These are phyloP conservation scores for Drosophila sulfurigaster DNA, from an alignment of 1,140 invertebrate species.

Conservation along the genomic window DNA sequence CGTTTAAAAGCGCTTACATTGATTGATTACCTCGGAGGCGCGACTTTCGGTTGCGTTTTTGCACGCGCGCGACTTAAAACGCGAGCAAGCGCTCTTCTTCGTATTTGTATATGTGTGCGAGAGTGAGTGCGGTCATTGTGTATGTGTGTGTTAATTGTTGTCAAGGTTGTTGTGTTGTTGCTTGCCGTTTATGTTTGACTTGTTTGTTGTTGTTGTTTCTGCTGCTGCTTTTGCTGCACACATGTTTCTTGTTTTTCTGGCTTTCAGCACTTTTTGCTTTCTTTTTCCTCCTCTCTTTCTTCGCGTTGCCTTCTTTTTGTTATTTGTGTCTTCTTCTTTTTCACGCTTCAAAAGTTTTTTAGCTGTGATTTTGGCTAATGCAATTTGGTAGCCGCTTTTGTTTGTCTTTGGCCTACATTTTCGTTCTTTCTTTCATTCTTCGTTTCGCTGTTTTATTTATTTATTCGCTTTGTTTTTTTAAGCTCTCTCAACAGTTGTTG, in stretches of 20 bases:
- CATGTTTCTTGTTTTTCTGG: slow-evolving; percentile 61
- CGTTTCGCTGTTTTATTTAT: slow-evolving; percentile 29
- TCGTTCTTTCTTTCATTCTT: slow-evolving; percentile 33
- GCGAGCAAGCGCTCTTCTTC: slow-evolving; percentile 22
- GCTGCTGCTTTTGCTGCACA: slow-evolving; percentile 42
- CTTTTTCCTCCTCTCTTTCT: slow-evolving; percentile 36
- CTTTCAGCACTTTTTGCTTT: slow-evolving; percentile 49
- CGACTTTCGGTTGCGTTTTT: slow-evolving; percentile 74
- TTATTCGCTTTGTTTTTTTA: slow-evolving; percentile 6
- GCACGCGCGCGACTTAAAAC: slow-evolving; percentile 60
- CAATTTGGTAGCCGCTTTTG: slow-evolving; percentile 76
- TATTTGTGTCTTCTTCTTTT: slow-evolving; percentile 21
- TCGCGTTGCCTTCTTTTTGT: slow-evolving; percentile 22
- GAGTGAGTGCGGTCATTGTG: neutral
- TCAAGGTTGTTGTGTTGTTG: slow-evolving; percentile 76
- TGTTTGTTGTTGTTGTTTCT: slow-evolving; percentile 51
- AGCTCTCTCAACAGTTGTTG: slow-evolving; percentile 3
- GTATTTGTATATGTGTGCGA: slow-evolving; percentile 18
- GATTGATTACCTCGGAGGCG: slow-evolving; percentile 77
- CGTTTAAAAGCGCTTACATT: slow-evolving; percentile 76
- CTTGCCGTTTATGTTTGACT: slow-evolving; percentile 41
- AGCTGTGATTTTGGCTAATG: slow-evolving; percentile 78
- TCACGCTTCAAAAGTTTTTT: slow-evolving; percentile 75
- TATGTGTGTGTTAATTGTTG: slow-evolving; percentile 73
- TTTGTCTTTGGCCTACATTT: slow-evolving; percentile 77